Evolutionary conservation across 2,888 invertebrate species (phyloP).

Genomic region (Tethea ocularis): DNA sequence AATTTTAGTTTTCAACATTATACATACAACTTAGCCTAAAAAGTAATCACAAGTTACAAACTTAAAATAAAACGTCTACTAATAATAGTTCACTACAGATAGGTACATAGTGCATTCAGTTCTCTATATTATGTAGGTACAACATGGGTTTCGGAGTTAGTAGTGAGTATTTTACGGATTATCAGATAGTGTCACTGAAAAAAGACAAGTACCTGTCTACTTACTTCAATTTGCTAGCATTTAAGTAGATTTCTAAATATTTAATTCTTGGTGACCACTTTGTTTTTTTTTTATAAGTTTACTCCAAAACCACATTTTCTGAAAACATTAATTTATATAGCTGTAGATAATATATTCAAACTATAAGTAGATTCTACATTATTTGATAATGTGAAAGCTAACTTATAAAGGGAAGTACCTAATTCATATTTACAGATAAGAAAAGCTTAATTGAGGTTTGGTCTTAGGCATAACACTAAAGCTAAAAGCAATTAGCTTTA

Average conservation of each 20-base stretch:
- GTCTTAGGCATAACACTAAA: neutral
- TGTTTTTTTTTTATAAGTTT: neutral
- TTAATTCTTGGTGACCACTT: too few relatives aligned
- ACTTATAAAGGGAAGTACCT: conserved; percentile 14
- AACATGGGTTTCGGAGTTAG: conserved; percentile 10
- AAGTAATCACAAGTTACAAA: conserved; percentile 24
- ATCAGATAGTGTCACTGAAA: neutral
- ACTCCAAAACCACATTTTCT: neutral
- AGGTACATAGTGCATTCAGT: conserved; percentile 36
- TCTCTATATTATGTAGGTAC: conserved; percentile 28
- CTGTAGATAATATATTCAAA: conserved; percentile 17
- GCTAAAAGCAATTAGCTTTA: neutral
- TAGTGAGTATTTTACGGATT: neutral
- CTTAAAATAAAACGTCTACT: conserved; percentile 24
- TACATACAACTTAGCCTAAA: conserved; percentile 38
- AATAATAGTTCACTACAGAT: conserved; percentile 27
- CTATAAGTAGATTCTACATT: conserved; percentile 28
- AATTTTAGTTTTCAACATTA: conserved; percentile 15
- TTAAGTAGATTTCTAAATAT: too few relatives aligned
- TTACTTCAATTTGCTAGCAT: too few relatives aligned
- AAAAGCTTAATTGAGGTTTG: neutral
- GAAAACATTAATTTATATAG: neutral
- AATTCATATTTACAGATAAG: conserved; percentile 29
- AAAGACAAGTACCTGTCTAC: too few relatives aligned
- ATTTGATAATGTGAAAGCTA: conserved; percentile 23